Percentiles rank a stretch among this genome's conserved stretches.
Evolutionary conservation across 2,797 vertebrate species (phyloP).

Genomic region (Eulemur mongoz): DNA sequence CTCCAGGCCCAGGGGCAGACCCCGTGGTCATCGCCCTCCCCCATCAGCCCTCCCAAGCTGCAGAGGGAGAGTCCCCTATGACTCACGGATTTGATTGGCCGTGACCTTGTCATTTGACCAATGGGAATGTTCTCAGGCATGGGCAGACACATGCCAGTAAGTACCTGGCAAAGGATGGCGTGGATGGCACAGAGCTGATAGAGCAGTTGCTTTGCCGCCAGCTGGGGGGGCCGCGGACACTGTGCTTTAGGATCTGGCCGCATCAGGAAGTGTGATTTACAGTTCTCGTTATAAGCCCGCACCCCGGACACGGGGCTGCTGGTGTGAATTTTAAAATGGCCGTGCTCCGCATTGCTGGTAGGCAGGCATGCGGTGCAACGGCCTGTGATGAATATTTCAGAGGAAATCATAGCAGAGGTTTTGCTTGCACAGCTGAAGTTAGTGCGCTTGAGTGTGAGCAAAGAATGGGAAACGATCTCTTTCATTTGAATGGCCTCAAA

Average conservation of each 20-base stretch:
- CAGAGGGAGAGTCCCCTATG: background rate
- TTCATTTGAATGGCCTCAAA: background rate
- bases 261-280: background rate
- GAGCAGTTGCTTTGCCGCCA: background rate
- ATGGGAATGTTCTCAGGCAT: background rate
- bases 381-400: conserved; percentile 31
- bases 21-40: background rate
- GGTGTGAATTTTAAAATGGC: conserved; percentile 18
- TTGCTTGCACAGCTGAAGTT: conserved; percentile 30
- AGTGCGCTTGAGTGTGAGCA: background rate
- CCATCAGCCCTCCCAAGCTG: too few relatives aligned
- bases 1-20: background rate
- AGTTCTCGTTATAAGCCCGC: background rate
- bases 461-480: background rate
- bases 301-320: background rate
- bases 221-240: background rate
- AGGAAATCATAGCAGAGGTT: background rate
- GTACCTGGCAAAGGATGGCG: background rate
- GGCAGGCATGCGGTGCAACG: background rate
- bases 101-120: conserved; percentile 14
- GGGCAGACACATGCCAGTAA: conserved; percentile 57
- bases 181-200: background rate
- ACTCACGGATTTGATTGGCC: background rate
- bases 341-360: background rate
- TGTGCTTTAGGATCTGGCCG: background rate